Evolutionary conservation across 2,113 vertebrate species (phyloP).

Genomic region (Bambusicola thoracicus): DNA sequence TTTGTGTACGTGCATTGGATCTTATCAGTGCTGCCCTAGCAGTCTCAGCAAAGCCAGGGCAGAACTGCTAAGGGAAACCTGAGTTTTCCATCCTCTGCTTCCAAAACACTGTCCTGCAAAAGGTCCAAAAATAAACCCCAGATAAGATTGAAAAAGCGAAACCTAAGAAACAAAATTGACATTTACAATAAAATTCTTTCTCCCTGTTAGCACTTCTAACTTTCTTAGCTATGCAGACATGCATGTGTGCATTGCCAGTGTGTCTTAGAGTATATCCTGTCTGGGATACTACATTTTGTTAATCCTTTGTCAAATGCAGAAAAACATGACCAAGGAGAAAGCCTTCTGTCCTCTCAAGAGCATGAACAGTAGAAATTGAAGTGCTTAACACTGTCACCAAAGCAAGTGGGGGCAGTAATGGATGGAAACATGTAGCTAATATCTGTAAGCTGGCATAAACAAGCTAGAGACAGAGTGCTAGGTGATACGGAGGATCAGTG

Average conservation of each 20-base stretch:
- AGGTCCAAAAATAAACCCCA: neutral
- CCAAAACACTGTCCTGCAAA: neutral
- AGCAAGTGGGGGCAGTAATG: neutral
- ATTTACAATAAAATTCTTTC: neutral
- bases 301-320: neutral
- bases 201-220: neutral
- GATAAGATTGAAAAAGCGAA: neutral
- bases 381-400: neutral
- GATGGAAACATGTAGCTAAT: slow-evolving; percentile 31
- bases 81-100: neutral
- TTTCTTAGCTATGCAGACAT: neutral
- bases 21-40: neutral
- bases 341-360: neutral
- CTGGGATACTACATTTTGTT: neutral
- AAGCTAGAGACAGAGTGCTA: slow-evolving; percentile 1
- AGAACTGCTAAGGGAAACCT: neutral
- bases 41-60: neutral
- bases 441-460: slow-evolving; percentile 10
- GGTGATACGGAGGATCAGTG: neutral
- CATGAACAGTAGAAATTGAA: neutral
- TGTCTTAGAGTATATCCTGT: neutral
- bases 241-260: neutral
- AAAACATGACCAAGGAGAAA: neutral
- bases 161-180: neutral
- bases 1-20: accelerated